A percentile compares a stretch with the other conserved stretches of the same genome.
Evolutionary conservation across 2,113 vertebrate species (phyloP).

Genomic region (Mustela nigripes): DNA sequence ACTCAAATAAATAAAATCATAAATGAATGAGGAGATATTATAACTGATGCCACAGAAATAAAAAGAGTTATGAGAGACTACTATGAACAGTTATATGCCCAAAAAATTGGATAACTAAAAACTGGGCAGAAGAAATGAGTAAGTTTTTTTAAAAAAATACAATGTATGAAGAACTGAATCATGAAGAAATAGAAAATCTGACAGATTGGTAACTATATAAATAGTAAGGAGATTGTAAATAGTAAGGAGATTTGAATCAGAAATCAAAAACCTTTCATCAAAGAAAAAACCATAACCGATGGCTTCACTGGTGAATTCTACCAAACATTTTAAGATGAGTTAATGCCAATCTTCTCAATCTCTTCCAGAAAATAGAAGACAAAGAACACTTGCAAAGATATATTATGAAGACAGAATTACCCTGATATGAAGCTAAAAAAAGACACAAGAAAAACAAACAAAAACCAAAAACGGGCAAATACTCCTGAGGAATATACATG

Average conservation of each 20-base stretch:
- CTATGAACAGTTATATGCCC: not conserved
- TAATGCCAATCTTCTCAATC: not conserved
- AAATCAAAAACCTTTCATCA: not conserved
- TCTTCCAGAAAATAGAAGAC: not conserved
- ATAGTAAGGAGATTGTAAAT: not conserved
- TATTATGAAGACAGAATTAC: not conserved
- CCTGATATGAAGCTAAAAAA: not conserved
- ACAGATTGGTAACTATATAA: not conserved
- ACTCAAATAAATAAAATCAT: not conserved
- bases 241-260: not conserved
- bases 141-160: not conserved
- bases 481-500: not conserved
- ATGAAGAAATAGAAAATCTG: not conserved
- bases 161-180: not conserved
- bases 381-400: not conserved
- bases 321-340: not conserved
- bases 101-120: not conserved
- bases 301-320: not conserved
- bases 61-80: not conserved
- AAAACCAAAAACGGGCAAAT: not conserved
- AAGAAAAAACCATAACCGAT: not conserved
- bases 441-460: not conserved
- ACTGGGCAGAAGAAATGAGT: not conserved
- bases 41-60: not conserved
- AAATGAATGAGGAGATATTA: not conserved